Evolutionary conservation across 2,113 vertebrate genomes (phyloP).

Genomic region (Rana temporaria): DNA sequence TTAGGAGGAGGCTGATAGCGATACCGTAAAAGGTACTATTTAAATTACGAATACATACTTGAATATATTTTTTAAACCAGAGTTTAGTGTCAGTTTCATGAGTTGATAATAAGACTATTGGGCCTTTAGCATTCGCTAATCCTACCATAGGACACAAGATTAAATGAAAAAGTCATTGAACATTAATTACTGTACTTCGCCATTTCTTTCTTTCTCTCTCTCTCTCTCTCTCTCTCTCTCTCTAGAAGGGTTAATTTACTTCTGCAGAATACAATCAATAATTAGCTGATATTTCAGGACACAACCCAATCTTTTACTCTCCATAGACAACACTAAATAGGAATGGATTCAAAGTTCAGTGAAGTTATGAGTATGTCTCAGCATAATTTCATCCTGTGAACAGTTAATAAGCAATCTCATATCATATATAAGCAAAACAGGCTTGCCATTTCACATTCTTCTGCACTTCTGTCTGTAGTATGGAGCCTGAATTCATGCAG

Average conservation of each 20-base stretch:
- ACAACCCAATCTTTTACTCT: not conserved
- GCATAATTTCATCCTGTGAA: constrained; percentile 57
- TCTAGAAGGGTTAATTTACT: not conserved
- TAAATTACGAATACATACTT: too few species aligned
- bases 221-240: not conserved
- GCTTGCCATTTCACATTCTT: constrained; percentile 23
- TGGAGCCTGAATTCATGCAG: not conserved
- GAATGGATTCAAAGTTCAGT: constrained; percentile 66
- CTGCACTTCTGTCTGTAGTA: constrained; percentile 24
- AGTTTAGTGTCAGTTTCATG: too few species aligned
- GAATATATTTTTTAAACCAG: too few species aligned
- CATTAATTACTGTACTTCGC: too few species aligned
- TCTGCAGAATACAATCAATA: not conserved
- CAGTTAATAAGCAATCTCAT: constrained; percentile 67
- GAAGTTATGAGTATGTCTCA: constrained; percentile 58
- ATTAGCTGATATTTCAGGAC: not conserved
- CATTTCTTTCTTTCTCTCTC: too few species aligned
- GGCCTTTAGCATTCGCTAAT: too few species aligned
- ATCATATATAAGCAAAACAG: constrained; percentile 63
- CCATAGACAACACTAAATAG: not conserved
- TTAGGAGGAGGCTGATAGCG: too few species aligned
- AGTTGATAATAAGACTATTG: too few species aligned
- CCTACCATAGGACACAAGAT: too few species aligned
- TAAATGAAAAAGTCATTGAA: too few species aligned
- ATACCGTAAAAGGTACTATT: too few species aligned